These are phyloP conservation scores for Thaumetopoea pityocampa DNA, from an alignment of 1,140 invertebrate species.

Conservation along the genomic window DNA sequence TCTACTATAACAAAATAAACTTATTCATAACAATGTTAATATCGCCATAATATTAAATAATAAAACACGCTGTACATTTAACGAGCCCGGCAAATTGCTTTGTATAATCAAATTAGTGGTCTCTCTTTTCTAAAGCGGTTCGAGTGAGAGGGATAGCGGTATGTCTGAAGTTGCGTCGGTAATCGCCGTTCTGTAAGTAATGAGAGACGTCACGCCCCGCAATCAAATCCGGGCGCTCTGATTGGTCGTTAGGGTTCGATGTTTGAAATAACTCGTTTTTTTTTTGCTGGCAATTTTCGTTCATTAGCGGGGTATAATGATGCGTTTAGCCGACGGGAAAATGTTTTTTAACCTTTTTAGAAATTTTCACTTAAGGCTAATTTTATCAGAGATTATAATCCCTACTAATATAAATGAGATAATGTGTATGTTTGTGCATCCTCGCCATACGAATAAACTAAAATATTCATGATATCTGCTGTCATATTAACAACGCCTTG, in stretches of 20 bases:
- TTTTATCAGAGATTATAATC: no score
- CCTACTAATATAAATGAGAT: no score
- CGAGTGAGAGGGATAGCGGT: slow-evolving; percentile 31
- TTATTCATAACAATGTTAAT: slow-evolving; percentile 65
- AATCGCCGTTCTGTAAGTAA: slow-evolving; percentile 41
- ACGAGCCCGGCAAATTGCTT: slow-evolving; percentile 35
- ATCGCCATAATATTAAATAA: slow-evolving; percentile 67
- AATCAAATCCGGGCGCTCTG: slow-evolving; percentile 42
- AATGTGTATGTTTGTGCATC: no score
- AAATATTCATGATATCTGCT: no score
- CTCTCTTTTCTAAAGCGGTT: slow-evolving; percentile 28
- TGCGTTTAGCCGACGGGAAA: slow-evolving; percentile 10
- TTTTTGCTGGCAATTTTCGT: slow-evolving; percentile 52
- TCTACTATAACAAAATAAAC: slow-evolving; percentile 48
- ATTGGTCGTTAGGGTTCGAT: slow-evolving; percentile 55
- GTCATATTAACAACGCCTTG: no score
- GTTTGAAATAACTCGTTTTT: slow-evolving; percentile 32
- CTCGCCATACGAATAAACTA: no score
- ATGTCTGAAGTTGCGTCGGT: slow-evolving; percentile 20
- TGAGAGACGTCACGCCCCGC: slow-evolving; percentile 56
- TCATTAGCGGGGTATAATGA: slow-evolving; percentile 33
- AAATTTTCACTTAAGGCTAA: no score
- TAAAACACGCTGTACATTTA: slow-evolving; percentile 57
- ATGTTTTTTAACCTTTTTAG: slow-evolving; percentile 17
- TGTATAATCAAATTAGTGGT: slow-evolving; percentile 25